These are phyloP conservation scores for Heterohyrax brucei DNA, from an alignment of 2,797 vertebrate species.

Conservation along the genomic window DNA sequence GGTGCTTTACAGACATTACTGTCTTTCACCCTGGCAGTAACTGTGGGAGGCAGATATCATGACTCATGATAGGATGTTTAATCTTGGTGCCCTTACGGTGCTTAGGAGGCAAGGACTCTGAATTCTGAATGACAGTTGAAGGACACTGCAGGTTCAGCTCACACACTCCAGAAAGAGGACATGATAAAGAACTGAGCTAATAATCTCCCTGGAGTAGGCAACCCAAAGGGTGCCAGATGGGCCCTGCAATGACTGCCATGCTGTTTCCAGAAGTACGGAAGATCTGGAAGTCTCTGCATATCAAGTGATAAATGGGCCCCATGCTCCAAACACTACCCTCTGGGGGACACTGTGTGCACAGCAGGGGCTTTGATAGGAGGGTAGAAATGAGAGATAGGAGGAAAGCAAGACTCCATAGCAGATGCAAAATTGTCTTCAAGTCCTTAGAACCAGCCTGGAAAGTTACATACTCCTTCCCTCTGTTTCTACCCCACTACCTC, in stretches of 20 bases:
- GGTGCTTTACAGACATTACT: neutral
- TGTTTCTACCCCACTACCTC: neutral
- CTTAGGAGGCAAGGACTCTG: neutral
- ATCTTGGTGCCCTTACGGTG: neutral
- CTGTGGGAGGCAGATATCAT: neutral
- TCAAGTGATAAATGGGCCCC: neutral
- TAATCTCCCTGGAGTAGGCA: neutral
- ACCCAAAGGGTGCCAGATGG: neutral
- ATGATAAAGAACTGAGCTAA: neutral
- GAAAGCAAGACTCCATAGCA: neutral
- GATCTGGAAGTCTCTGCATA: neutral
- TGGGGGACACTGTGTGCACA: neutral
- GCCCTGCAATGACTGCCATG: neutral
- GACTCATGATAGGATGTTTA: neutral
- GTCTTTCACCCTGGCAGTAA: neutral
- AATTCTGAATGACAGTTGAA: neutral
- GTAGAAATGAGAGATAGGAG: neutral
- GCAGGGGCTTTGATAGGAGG: neutral
- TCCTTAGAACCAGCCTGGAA: neutral
- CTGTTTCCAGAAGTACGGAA: neutral
- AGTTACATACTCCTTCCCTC: neutral
- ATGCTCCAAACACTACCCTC: neutral
- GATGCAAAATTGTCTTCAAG: neutral
- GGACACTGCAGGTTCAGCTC: neutral
- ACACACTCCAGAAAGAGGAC: neutral